Evolutionary conservation across 2,888 invertebrate species (phyloP).

Genomic region (Brachyopa scutellaris): DNA sequence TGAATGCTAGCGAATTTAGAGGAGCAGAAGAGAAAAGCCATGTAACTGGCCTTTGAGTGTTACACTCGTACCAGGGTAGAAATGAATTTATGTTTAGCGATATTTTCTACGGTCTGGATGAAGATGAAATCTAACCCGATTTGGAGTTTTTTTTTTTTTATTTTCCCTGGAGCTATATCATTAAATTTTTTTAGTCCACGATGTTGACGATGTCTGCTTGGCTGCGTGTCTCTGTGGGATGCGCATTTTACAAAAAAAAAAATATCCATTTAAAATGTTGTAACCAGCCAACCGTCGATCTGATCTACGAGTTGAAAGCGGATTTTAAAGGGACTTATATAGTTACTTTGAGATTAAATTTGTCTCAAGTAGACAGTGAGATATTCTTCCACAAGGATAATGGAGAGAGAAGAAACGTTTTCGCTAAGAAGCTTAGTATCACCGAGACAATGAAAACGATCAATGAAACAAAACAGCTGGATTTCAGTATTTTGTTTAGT

Average conservation of each 20-base stretch:
- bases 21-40: neutral
- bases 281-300: slow-evolving; percentile 27
- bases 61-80: slow-evolving; percentile 31
- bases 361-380: no score
- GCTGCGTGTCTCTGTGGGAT: slow-evolving; percentile 10
- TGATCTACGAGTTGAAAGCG: neutral
- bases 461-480: no score
- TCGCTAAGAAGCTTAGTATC: no score
- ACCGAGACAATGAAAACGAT: no score
- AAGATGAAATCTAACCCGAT: slow-evolving; percentile 55
- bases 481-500: no score
- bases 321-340: neutral
- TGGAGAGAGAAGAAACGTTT: no score
- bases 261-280: slow-evolving; percentile 53
- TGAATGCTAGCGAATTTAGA: neutral
- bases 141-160: slow-evolving; percentile 36
- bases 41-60: slow-evolving; percentile 58
- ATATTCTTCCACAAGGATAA: no score
- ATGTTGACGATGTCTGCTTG: slow-evolving; percentile 22
- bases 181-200: slow-evolving; percentile 42
- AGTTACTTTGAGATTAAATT: neutral
- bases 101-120: neutral
- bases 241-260: slow-evolving; percentile 24
- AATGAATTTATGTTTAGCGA: slow-evolving; percentile 12
- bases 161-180: no score